Evolutionary conservation across 1,140 invertebrate genomes (phyloP), one percentile per base, ranked within the genome.

Genomic region (Ptiloglossa arizonensis): DNA sequence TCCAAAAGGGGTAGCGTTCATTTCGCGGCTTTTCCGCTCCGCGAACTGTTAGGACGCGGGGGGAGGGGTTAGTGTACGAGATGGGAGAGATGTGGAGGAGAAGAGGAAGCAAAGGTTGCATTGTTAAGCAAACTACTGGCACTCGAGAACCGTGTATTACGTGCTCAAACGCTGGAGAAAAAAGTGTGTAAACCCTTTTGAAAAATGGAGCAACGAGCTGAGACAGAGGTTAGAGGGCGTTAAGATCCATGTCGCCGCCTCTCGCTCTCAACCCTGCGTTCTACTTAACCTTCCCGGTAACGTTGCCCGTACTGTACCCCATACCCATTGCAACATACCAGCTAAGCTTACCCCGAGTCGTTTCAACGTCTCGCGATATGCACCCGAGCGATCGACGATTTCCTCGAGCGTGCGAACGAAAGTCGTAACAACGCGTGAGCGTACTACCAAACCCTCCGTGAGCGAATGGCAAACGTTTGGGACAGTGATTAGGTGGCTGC

Each of bases 101-200:
- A 27, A n/a, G n/a, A n/a, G n/a, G n/a, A n/a, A n/a, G n/a, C n/a
- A n/a, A 48, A 19, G 70, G 50, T 64, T n/a, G 77, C 87, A 88
- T 90, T 87, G 88, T 90, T 88, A 88, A 79, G 86, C 88, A 90
- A 91, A 89, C 86, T 90, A 88, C 84, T 75, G 76, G 77, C 80
- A 77, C 84, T 90, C 79, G 74, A 89, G 87, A 86, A 72, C 67
- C 59, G 83, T 86, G 86, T 87, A 83, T 89, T 84, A 88, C 84
- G 83, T 88, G 84, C 87, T 91, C 82, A 84, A 85, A 88, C 81
- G 85, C 85, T 87, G 70, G 87, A 86, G 68, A 35, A 82, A 81
- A 83, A 87, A 80, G 81, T 83, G 86, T 83, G 87, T 85, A 88
- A 90, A 89, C 85, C 82, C 77, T 82, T 75, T 85, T 87, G 87